Conservation (phyloP, 1,140 invertebrate species). For the Drosophila burlai region DNA sequence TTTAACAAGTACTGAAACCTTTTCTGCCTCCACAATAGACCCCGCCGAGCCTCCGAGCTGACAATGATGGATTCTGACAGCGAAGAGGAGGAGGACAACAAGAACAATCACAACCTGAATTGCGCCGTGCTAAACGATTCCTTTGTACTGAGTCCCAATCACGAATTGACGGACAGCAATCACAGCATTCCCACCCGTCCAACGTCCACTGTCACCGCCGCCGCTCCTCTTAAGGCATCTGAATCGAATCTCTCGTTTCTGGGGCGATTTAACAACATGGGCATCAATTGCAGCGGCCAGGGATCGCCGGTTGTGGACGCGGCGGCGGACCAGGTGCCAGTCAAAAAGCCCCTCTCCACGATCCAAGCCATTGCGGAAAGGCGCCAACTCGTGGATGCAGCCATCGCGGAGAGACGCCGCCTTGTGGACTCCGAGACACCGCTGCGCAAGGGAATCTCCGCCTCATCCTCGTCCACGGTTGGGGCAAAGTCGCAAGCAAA, state of each 20-base stretch:
- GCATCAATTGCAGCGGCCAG: slow-evolving; percentile 57
- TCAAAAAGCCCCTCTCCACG: slow-evolving; percentile 36
- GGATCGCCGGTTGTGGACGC: slow-evolving; percentile 24
- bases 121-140: slow-evolving; percentile 83
- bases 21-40: slow-evolving; percentile 39
- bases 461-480: slow-evolving; percentile 1
- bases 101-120: slow-evolving; percentile 72
- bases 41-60: slow-evolving; percentile 70
- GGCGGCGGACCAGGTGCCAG: background rate
- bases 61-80: slow-evolving; percentile 73
- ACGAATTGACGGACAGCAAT: slow-evolving; percentile 56
- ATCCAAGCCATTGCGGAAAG: slow-evolving; percentile 53
- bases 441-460: slow-evolving; percentile 25
- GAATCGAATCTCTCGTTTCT: slow-evolving; percentile 71
- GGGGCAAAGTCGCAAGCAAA: slow-evolving; percentile 31
- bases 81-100: slow-evolving; percentile 75
- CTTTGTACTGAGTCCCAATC: slow-evolving; percentile 73
- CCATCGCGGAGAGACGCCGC: slow-evolving; percentile 46
- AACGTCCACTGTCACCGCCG: background rate
- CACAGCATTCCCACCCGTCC: slow-evolving; percentile 4
- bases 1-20: background rate
- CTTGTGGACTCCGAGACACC: slow-evolving; percentile 55
- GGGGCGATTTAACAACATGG: slow-evolving; percentile 71
- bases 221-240: slow-evolving; percentile 18
- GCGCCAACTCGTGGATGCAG: slow-evolving; percentile 40